Percentiles rank a stretch among this genome's conserved stretches.
Conservation (phyloP, 2,888 invertebrate genomes). For the Lochmaea capreae region DNA sequence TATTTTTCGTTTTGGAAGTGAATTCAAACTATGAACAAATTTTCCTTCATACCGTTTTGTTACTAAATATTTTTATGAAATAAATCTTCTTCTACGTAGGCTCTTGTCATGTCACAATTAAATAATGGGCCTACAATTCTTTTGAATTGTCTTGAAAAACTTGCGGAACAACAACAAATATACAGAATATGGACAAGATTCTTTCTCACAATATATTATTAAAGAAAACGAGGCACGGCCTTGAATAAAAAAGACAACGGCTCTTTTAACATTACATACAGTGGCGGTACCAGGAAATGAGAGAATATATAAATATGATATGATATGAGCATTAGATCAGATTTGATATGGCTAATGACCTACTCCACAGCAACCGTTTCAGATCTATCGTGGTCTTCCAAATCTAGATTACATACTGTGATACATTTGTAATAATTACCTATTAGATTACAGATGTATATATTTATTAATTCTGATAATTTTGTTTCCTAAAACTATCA, state of each 20-base stretch:
- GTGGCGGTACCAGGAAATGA: background rate
- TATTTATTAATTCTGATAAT: too few relatives aligned
- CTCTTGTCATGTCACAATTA: background rate
- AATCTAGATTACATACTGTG: too few relatives aligned
- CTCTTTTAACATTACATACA: background rate
- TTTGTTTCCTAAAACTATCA: too few relatives aligned
- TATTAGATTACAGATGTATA: too few relatives aligned
- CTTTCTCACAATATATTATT: constrained; percentile 4
- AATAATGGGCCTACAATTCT: constrained; percentile 6
- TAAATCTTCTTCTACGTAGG: background rate
- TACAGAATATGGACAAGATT: background rate
- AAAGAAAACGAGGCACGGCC: constrained; percentile 5
- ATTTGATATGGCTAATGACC: too few relatives aligned
- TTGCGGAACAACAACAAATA: background rate
- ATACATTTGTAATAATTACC: too few relatives aligned
- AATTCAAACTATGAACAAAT: too few relatives aligned
- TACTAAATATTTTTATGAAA: background rate
- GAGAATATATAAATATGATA: too few relatives aligned
- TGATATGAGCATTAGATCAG: too few relatives aligned
- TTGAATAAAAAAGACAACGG: constrained; percentile 2
- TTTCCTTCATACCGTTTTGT: background rate
- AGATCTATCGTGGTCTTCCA: too few relatives aligned
- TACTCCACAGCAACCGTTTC: too few relatives aligned
- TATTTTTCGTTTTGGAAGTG: too few relatives aligned
- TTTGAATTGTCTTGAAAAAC: background rate